Percentiles rank a stretch among this genome's conserved stretches.
phyloP scores from a whole-genome alignment of 2,113 vertebrate genomes.

The Excalfactoria chinensis region DNA sequence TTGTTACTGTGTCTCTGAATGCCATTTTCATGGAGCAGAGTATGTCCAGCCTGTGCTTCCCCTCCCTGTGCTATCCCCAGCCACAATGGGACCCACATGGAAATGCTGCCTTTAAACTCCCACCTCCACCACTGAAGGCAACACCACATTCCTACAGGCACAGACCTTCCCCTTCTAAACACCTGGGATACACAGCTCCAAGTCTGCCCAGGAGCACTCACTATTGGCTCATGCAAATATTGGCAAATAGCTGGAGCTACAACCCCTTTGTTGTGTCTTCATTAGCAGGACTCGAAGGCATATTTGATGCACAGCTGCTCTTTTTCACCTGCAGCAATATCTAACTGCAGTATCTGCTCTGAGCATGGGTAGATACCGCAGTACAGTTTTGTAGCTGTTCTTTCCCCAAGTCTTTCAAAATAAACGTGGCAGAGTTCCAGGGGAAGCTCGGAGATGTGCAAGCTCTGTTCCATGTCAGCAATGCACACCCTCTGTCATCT shows the following conservation, averaged over 20 bases:
- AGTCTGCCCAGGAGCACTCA: neutral
- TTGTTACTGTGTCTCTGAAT: neutral
- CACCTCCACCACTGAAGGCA: neutral
- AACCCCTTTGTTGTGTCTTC: neutral
- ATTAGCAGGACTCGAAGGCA: neutral
- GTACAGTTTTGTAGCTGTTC: fast-evolving
- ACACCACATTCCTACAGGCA: fast-evolving
- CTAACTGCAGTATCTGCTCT: neutral
- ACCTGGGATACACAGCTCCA: neutral
- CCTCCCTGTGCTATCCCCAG: neutral
- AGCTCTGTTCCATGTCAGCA: neutral
- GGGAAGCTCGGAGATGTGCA: neutral
- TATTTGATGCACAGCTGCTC: fast-evolving
- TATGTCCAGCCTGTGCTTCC: neutral
- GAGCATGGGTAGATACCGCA: fast-evolving
- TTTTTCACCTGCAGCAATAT: neutral
- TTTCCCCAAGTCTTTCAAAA: neutral
- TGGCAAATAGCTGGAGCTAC: neutral
- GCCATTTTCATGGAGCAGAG: neutral
- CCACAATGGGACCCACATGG: neutral
- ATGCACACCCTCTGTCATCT: neutral
- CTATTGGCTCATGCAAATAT: neutral
- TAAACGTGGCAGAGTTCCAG: neutral
- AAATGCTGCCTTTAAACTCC: neutral
- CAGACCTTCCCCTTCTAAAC: neutral